Evolutionary conservation across 1,140 invertebrate genomes (phyloP).

Genomic region (Zaprionus gabonicus): DNA sequence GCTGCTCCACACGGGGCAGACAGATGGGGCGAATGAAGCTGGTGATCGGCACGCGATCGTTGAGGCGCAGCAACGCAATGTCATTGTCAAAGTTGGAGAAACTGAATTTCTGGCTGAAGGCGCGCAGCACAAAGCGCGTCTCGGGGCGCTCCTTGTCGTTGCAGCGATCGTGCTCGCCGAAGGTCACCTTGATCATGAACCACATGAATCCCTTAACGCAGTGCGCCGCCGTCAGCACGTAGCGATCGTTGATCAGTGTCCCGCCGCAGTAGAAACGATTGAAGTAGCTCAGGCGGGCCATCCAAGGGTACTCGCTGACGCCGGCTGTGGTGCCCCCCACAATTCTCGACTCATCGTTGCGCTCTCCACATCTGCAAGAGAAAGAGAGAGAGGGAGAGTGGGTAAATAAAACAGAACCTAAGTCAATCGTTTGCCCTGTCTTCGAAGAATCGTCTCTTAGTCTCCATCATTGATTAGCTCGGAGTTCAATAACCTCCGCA

Average conservation of each 20-base stretch:
- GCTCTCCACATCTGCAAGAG: constrained; percentile 89
- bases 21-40: constrained; percentile 92
- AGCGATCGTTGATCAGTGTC: constrained; percentile 92
- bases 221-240: constrained; percentile 92
- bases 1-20: constrained; percentile 87
- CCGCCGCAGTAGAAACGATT: constrained; percentile 94
- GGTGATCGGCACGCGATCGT: constrained; percentile 90
- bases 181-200: constrained; percentile 95
- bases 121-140: constrained; percentile 90
- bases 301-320: constrained; percentile 93
- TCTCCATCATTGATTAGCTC: constrained; percentile 38
- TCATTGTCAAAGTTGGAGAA: constrained; percentile 94
- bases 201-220: constrained; percentile 95
- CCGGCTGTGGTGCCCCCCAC: constrained; percentile 89
- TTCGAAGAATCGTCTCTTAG: neutral
- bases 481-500: constrained; percentile 60
- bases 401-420: neutral
- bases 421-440: no score
- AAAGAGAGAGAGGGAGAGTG: neutral
- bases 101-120: constrained; percentile 91
- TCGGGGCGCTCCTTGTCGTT: constrained; percentile 89
- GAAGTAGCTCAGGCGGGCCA: constrained; percentile 91
- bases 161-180: constrained; percentile 93
- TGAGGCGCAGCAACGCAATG: constrained; percentile 91
- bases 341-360: constrained; percentile 91